These are phyloP conservation scores for Bucorvus abyssinicus DNA, from an alignment of 2,797 vertebrate species.

Conservation along the genomic window DNA sequence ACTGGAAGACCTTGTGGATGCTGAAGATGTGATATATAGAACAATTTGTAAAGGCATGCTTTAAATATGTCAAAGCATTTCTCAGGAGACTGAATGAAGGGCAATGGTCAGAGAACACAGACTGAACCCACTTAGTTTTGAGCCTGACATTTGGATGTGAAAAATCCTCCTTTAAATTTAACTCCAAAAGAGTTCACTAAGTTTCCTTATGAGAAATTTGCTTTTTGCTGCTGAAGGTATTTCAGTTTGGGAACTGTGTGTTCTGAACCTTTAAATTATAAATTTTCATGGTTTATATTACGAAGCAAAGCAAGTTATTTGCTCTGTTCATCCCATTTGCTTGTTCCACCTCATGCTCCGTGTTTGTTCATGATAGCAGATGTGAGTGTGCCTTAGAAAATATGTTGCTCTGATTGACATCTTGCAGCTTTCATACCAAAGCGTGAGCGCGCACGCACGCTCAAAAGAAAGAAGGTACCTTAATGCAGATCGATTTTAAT, in stretches of 20 bases:
- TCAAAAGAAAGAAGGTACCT: not conserved
- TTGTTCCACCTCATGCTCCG: rapidly evolving
- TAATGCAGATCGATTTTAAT: not conserved
- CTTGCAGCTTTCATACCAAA: not conserved
- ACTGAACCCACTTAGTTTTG: not conserved
- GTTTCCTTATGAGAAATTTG: not conserved
- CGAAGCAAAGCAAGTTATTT: not conserved
- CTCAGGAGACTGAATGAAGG: constrained; percentile 10
- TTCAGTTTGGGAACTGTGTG: not conserved
- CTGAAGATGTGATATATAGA: constrained; percentile 20
- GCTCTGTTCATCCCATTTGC: not conserved
- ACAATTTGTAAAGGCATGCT: not conserved
- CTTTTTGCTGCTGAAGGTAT: not conserved
- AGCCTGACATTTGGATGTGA: not conserved
- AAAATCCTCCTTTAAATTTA: not conserved
- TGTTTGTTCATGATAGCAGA: not conserved
- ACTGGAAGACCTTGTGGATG: constrained; percentile 35
- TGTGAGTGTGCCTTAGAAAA: not conserved
- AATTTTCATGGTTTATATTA: not conserved
- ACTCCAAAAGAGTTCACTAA: not conserved
- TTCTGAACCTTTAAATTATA: not conserved
- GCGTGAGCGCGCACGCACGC: not conserved
- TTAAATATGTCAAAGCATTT: constrained; percentile 25
- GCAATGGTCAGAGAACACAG: not conserved
- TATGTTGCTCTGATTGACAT: not conserved